Evolutionary conservation across 2,888 invertebrate species (phyloP), one percentile per base, ranked within the genome.

Genomic region (Ectemnius continuus): DNA sequence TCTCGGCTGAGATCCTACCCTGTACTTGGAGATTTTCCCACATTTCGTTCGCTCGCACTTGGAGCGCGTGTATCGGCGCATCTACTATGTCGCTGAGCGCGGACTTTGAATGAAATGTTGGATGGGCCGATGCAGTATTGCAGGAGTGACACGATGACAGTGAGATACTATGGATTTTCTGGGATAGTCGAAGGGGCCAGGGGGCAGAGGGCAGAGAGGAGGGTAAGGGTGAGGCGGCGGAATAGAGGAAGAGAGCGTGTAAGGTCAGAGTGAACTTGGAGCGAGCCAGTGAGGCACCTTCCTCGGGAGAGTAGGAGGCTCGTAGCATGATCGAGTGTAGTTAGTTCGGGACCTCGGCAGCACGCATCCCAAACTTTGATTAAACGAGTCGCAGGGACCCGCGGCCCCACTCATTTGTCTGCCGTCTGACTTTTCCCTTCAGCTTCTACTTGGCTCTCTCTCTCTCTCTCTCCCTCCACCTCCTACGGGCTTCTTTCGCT

Each of bases 321-420:
- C 83, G 80, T 88, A 83, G 88, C 87, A 88, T 88, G 88, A 88
- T 88, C 78, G 83, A 83, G 79, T 78, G 87, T 86, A 88, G 88
- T 88, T 88, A 87, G 88, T 84, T 75, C 82, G 81, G 81, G 84
- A 71, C 83, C 74, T 80, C 78, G 82, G 85, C 81, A 80, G 85
- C 88, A 87, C 87, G 88, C 87, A 88, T 85, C 86, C 86, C 84
- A 87, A 88, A 88, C 84, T 87, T 88, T 88, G 88, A 88, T 88
- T 88, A 86, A 86, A 86, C 85, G 86, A 86, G 86, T 81, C 84
- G 83, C 85, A 82, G 84, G 82, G 79, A 78, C 80, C 76, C 78
- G 82, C 75, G 76, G 84, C 78, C 73, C 78, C 75, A 80, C 82
- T 84, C 81, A 81, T 84, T 84, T 81, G 78, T 82, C 86, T 87